Percentiles rank a stretch among this genome's conserved stretches.
These are phyloP conservation scores for Macrotrachela quadricornifera DNA, from an alignment of 1,140 invertebrate species.

Conservation along the genomic window DNA sequence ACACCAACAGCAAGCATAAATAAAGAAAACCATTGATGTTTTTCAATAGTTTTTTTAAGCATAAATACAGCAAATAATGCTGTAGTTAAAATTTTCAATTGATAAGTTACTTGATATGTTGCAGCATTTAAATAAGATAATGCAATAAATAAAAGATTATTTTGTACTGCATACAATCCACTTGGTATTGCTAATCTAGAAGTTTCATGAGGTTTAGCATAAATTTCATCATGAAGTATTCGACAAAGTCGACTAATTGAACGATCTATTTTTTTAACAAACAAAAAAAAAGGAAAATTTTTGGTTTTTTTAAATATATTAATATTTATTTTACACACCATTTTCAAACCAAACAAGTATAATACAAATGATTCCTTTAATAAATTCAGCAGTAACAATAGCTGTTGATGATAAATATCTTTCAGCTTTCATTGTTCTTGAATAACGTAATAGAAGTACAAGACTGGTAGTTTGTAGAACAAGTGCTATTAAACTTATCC, in stretches of 20 bases:
- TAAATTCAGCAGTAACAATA: slow-evolving; percentile 29
- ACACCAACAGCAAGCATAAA: slow-evolving; percentile 63
- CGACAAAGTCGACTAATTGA: too few species aligned
- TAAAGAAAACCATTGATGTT: slow-evolving; percentile 67
- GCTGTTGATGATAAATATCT: slow-evolving; percentile 34
- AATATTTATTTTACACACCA: too few species aligned
- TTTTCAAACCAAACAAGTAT: too few species aligned
- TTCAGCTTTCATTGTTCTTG: slow-evolving; percentile 15
- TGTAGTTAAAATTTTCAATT: slow-evolving; percentile 91
- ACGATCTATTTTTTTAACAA: too few species aligned
- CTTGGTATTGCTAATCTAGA: slow-evolving; percentile 40
- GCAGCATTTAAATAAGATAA: slow-evolving; percentile 92
- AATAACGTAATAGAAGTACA: slow-evolving; percentile 33
- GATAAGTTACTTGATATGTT: slow-evolving; percentile 95
- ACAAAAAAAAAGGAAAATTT: too few species aligned
- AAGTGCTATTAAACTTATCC: slow-evolving; percentile 20
- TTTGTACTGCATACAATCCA: slow-evolving; percentile 81
- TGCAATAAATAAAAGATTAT: slow-evolving; percentile 86
- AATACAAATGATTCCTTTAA: too few species aligned
- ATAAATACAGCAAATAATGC: slow-evolving; percentile 86
- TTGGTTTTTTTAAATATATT: too few species aligned
- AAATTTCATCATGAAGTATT: slow-evolving; percentile 1
- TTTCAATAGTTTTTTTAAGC: slow-evolving; percentile 48
- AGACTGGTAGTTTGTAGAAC: slow-evolving; percentile 33
- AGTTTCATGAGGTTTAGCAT: neutral